Evolutionary conservation across 2,797 vertebrate genomes (phyloP), one percentile per base, ranked within the genome.

Genomic region (Parauchenoglanis punctatus): DNA sequence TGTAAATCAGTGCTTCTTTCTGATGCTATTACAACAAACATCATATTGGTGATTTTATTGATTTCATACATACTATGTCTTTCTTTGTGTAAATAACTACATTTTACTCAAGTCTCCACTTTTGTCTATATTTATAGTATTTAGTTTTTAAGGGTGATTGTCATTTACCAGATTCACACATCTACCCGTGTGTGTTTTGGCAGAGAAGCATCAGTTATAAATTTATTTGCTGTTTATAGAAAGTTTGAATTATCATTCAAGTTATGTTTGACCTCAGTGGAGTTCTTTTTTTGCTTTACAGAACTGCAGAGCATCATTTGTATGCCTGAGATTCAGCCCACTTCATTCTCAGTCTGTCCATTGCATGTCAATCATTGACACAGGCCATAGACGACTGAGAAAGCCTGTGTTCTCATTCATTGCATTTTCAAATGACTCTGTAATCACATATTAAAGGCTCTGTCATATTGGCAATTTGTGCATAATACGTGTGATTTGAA

Each of bases 401-500:
- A 85, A 85, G 87, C 76, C 84, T 87, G 87, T 88, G 31, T 87
- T 88, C 85, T 84, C 80, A 76, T 88, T 78, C 87, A 70, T 25
- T 56, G 70, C 56, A n/a, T 85, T 87, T 90, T 88, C 85, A 89
- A 87, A 86, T 68, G 75, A 61, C 75, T 84, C 72, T 86, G 70
- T 89, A 88, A 91, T 88, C 86, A 87, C 76, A 87, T 81, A 73
- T 61, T 81, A 85, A 88, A 81, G 84, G 65, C 85, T 88, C 81
- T 88, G 83, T 89, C 88, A 87, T 84, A 77, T 85, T 68, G 84
- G 35, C 86, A 82, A 59, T 83, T 84, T 87, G 63, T 86, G 70
- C 82, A 81, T 78, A 61, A 88, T 88, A 84, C 86, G 76, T 88
- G 72, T 75, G 70, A 84, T 73, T 88, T 61, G 49, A 72, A 82